Evolutionary conservation across 2,797 vertebrate genomes (phyloP), one percentile per base, ranked within the genome.

Genomic region (Esox lucius): DNA sequence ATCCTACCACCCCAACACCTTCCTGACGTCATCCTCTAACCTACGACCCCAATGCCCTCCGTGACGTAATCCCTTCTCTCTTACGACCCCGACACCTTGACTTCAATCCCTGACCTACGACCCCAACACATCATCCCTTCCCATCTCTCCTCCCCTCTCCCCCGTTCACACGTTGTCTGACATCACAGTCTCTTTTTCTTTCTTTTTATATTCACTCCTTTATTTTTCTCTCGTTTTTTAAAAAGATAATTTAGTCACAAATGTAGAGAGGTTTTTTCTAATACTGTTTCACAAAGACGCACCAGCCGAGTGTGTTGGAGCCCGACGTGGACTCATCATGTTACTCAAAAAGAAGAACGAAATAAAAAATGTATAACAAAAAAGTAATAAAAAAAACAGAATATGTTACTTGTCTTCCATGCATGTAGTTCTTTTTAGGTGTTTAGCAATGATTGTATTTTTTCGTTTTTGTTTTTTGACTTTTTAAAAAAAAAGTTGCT

Each of bases 391-490:
- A 72, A 69, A 72, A 46, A 39, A 72, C 68, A n/a, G 49, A 71
- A 70, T 62, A 56, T 79, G 78, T 79, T 70, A 71, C 64, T 74
- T 46, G 75, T 80, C 79, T 78, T 75, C 73, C 73, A 75, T 75
- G 83, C 85, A 85, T 87, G 82, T 65, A 81, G 61, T 77, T 26
- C 26, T 81, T 80, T 84, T 84, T 79, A 73, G 64, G 75, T 77
- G 73, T 81, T 83, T 67, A 83, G 76, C 53, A 72, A 74, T n/a
- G 39, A 78, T 79, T 83, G 71, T 75, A 69, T 73, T 77, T 68
- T 74, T 73, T n/a, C n/a, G n/a, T n/a, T n/a, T n/a, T n/a, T n/a
- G n/a, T n/a, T n/a, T n/a, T n/a, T n/a, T n/a, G n/a, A 77, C 72
- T 72, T 75, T 75, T 71, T 78, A 5, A 75, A 73, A 42, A 53